Percentiles rank a stretch among this genome's conserved stretches.
phyloP scores from a whole-genome alignment of 1,140 invertebrate genomes.

The Drosophila mauritiana region DNA sequence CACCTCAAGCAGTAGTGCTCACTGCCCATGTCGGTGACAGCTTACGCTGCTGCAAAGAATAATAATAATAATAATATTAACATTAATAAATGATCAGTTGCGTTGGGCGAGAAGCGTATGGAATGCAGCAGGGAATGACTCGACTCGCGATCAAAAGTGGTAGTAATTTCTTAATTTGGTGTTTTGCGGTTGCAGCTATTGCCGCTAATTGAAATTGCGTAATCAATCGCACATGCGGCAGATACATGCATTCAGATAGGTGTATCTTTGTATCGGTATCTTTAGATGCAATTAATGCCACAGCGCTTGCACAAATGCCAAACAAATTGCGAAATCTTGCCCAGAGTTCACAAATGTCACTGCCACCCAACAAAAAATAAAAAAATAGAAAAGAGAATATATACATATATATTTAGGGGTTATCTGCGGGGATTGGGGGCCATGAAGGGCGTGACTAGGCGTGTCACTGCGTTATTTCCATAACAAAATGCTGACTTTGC shows the following conservation, averaged over 20 bases:
- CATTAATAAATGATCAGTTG: background rate
- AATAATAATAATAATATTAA: background rate
- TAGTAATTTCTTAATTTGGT: conserved; percentile 62
- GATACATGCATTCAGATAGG: conserved; percentile 14
- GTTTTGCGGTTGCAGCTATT: conserved; percentile 5
- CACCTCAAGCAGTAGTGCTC: conserved; percentile 97
- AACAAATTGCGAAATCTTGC: conserved; percentile 62
- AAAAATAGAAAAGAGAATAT: background rate
- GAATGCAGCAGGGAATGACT: conserved; percentile 2
- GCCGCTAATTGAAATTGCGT: conserved; percentile 63
- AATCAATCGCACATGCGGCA: conserved; percentile 25
- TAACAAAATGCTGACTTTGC: conserved; percentile 21
- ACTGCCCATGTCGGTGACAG: conserved; percentile 96
- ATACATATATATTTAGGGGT: conserved; percentile 16
- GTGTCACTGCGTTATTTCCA: conserved; percentile 34
- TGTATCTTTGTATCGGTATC: conserved; percentile 19
- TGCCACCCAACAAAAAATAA: conserved; percentile 22
- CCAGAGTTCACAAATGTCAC: conserved; percentile 73
- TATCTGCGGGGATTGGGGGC: conserved; percentile 10
- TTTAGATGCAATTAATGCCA: conserved; percentile 67
- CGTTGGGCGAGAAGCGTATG: background rate
- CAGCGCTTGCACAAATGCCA: conserved; percentile 42
- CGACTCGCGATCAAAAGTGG: background rate
- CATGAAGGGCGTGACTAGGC: conserved; percentile 46
- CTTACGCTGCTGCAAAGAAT: conserved; percentile 90